Base-by-base conservation (phyloP, 35 echinoderm and acorn worm species). In the Amphiura filiformis region DNA sequence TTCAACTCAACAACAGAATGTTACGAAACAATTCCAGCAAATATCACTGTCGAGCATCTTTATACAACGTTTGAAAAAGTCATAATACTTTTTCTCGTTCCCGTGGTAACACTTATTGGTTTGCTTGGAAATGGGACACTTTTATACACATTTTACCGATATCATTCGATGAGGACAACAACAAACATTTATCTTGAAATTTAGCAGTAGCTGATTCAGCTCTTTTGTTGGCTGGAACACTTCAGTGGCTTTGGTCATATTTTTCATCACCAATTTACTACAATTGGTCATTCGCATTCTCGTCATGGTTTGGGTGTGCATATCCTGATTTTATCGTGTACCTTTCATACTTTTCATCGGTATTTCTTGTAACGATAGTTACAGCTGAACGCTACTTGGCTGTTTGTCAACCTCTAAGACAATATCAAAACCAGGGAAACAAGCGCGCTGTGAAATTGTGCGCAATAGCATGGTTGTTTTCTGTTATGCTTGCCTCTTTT, bases 181-280 rank as follows among this genome's bases (percentile, higher is more conserved):
- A 70, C 61, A 26, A 70, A 70, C 61, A 26, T 70, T 70, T 70
- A 70, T 23, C 26, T 70, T 2, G 61, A 30, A 70, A 70, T 70
- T n/a, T 70, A n/a, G 61, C 61, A 26, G 1, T 70, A 70, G 61
- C 61, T 11, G 61, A 70, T 70, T 70, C 61, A 26, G 26, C 2
- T 70, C 61, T 70, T 18, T 23, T 70, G 15, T 4, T 70, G 7
- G 26, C 61, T 13, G 61, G 61, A 18, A 70, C 61, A 1, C 26
- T 70, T 70, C 61, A 70, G 61, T 70, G 61, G 61, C 15, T 70
- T 70, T 70, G 61, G 15, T 70, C 61, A 26, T n/a, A 70, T 70
- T 2, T 15, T 2, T 70, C 61, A 2, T 70, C 61, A 70, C 61
- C 61, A 2, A n/a, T 70, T 70, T 70, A 70, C 61, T 70, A 11